Conservation (phyloP, 2,888 invertebrate species). For the Archaeoteleia sp. region DNA sequence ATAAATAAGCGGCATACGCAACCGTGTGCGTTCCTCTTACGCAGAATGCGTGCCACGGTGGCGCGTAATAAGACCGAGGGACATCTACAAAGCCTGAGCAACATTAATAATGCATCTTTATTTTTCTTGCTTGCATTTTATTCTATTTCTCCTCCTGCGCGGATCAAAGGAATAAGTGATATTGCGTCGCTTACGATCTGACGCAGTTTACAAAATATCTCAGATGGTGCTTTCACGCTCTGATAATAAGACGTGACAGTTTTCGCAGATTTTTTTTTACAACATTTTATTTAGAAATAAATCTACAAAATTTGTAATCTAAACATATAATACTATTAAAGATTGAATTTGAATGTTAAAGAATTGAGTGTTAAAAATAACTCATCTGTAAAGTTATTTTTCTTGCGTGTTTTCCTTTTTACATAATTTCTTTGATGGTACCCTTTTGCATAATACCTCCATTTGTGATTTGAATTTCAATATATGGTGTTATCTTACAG, state of each 20-base stretch:
- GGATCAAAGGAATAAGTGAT: conserved; percentile 8
- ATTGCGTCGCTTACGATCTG: background rate
- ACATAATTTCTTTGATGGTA: too few relatives aligned
- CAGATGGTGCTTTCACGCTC: background rate
- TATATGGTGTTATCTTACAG: too few relatives aligned
- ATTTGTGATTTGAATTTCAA: too few relatives aligned
- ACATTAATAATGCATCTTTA: conserved; percentile 4
- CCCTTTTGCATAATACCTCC: too few relatives aligned
- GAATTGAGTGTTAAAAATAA: too few relatives aligned
- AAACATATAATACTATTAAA: too few relatives aligned
- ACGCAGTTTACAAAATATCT: background rate
- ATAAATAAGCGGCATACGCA: conserved; percentile 51
- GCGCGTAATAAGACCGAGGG: background rate
- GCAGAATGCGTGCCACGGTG: conserved; percentile 26
- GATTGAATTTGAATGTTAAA: too few relatives aligned
- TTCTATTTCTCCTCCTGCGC: background rate
- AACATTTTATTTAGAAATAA: too few relatives aligned
- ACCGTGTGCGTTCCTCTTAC: conserved; percentile 45
- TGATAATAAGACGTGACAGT: background rate
- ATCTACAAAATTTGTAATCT: too few relatives aligned
- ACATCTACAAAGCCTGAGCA: background rate
- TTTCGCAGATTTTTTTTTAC: too few relatives aligned
- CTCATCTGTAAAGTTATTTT: too few relatives aligned
- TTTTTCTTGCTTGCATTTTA: background rate
- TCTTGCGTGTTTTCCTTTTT: too few relatives aligned